Conservation (phyloP, 2,113 vertebrate genomes). For the Poeciliopsis retropinna region DNA sequence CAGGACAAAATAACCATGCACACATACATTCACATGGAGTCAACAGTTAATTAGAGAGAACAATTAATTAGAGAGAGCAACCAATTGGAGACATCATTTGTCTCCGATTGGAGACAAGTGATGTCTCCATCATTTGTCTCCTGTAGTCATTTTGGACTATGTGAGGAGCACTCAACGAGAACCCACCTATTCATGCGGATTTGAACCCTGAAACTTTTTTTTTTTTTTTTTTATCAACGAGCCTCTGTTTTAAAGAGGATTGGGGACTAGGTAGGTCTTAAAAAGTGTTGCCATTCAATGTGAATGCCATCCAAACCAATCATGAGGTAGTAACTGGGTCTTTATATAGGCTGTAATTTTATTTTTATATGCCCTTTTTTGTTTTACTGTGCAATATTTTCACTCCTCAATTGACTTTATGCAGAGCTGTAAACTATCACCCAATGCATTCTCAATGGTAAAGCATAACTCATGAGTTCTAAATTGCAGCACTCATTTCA, state of each 20-base stretch:
- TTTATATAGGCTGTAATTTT: conserved; percentile 1
- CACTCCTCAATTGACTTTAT: conserved; percentile 21
- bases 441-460: conserved; percentile 17
- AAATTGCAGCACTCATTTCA: conserved; percentile 27
- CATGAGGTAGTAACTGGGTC: background rate
- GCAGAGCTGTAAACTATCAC: conserved; percentile 13
- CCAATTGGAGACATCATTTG: too few relatives aligned
- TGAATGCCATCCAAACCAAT: background rate
- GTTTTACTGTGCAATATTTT: conserved; percentile 14
- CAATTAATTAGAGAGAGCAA: too few relatives aligned
- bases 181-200: too few relatives aligned
- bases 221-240: too few relatives aligned
- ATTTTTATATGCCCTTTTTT: background rate
- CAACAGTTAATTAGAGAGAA: too few relatives aligned
- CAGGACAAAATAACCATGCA: too few relatives aligned
- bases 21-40: too few relatives aligned
- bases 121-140: too few relatives aligned
- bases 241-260: background rate
- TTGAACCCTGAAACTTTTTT: too few relatives aligned
- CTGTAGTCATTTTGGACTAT: too few relatives aligned
- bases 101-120: too few relatives aligned
- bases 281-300: background rate
- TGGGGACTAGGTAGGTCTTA: background rate
- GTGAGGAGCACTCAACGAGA: too few relatives aligned
- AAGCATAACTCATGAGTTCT: conserved; percentile 17